phyloP scores from a whole-genome alignment of 2,888 invertebrate species.

The Alitta virens region DNA sequence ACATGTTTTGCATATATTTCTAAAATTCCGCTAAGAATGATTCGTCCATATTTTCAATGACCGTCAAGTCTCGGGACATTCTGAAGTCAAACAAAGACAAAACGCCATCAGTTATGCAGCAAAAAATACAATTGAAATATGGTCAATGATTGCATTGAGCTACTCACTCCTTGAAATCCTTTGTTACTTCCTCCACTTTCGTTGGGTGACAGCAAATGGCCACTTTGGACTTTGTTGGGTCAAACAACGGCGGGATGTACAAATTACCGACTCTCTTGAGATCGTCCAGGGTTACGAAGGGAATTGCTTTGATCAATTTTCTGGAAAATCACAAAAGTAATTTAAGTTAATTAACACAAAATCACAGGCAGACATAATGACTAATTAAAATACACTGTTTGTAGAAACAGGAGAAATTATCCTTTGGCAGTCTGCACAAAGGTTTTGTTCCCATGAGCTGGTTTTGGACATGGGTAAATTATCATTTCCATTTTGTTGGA shows the following conservation, averaged over 20 bases:
- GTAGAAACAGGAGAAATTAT: too few relatives aligned
- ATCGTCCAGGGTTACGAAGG: slow-evolving; percentile 66
- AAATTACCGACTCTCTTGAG: slow-evolving; percentile 69
- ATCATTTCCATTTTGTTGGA: too few relatives aligned
- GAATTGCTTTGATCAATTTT: slow-evolving; percentile 67
- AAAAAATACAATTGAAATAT: too few relatives aligned
- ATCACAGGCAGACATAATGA: too few relatives aligned
- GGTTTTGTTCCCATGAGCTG: too few relatives aligned
- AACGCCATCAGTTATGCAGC: neutral
- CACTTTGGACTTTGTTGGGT: slow-evolving; percentile 64
- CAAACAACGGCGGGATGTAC: slow-evolving; percentile 72
- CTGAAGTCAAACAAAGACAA: slow-evolving; percentile 12
- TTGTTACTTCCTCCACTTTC: slow-evolving; percentile 69
- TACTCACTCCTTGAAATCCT: slow-evolving; percentile 64
- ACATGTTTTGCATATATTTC: neutral
- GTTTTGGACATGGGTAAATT: too few relatives aligned
- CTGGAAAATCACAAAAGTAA: slow-evolving; percentile 54
- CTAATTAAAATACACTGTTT: too few relatives aligned
- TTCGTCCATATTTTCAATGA: slow-evolving; percentile 23
- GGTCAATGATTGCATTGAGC: too few relatives aligned
- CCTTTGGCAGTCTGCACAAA: too few relatives aligned
- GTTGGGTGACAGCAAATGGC: slow-evolving; percentile 76
- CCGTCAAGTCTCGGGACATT: slow-evolving; percentile 12
- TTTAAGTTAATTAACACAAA: too few relatives aligned
- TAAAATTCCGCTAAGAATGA: slow-evolving; percentile 11